These are phyloP conservation scores for Melanerpes formicivorus DNA, from an alignment of 2,113 vertebrate genomes.

Conservation along the genomic window DNA sequence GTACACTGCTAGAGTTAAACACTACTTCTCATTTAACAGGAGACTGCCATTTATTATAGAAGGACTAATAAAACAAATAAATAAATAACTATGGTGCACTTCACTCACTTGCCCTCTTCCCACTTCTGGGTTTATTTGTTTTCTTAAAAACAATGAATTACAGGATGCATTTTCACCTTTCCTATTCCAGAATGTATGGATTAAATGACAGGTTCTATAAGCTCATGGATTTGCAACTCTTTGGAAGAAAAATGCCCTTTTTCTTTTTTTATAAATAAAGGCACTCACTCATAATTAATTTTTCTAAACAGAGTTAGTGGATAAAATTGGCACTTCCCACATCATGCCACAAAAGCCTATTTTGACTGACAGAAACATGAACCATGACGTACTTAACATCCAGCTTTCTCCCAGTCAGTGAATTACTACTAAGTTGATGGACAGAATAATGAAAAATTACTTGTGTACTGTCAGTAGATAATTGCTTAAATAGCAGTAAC, in stretches of 20 bases:
- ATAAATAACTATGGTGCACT: accelerated
- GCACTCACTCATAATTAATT: not conserved
- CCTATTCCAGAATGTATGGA: not conserved
- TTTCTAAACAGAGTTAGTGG: not conserved
- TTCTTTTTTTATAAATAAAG: too few species aligned
- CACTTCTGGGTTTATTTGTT: not conserved
- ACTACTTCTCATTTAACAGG: not conserved
- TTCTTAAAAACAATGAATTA: not conserved
- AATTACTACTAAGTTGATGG: not conserved
- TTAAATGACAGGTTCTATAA: not conserved
- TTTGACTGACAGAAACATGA: not conserved
- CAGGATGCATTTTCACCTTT: not conserved
- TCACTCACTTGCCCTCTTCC: not conserved
- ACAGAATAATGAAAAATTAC: not conserved
- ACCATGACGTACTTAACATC: not conserved
- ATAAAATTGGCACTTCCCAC: not conserved
- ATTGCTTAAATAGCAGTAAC: not conserved
- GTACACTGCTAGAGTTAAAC: not conserved
- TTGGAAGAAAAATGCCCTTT: not conserved
- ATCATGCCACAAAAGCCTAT: not conserved
- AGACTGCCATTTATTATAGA: not conserved
- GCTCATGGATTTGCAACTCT: not conserved
- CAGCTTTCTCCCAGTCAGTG: not conserved
- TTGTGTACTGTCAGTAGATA: not conserved
- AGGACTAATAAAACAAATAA: too few species aligned